Base-by-base conservation (phyloP, 2,888 invertebrate species). In the Papilio protenor region DNA sequence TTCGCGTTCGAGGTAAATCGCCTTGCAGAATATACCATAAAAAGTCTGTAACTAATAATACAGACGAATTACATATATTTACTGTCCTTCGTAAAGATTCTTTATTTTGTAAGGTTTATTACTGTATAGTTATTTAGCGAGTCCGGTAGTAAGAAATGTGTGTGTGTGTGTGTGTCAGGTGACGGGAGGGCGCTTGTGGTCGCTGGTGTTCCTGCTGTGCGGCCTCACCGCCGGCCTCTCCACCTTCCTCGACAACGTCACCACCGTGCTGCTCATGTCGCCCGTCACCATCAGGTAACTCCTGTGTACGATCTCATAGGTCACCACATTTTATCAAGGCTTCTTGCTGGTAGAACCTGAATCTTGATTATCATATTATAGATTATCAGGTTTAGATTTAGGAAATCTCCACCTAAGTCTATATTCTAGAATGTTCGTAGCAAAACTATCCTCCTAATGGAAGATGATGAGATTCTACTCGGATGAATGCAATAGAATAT, bases 161-260 rank as follows among this genome's bases (percentile, higher is more conserved):
- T 33, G 1, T 49, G 74, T 76, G 70, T n/a, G n/a, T n/a, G 70
- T 47, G 49, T 86, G 85, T 83, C 84, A 98, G 98, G 94, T 97
- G 72, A 98, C 98, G 0, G 96, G 96, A 81, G 98, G 98, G 10
- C 96, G 96, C 89, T 95, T 97, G 4, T 98, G 98, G 98, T 97
- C 97, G 0, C 92, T 98, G 73, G 96, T 98, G 59, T 97, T 97
- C 55, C 95, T 97, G 0, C 94, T 98, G 0, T 98, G 98, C 84
- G 89, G 96, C 40, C 96, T 97, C 83, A 97, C 98, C 0, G 97
- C 97, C 0, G 82, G 97, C 0, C 88, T 98, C 0, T 98, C 98
- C 0, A 97, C 97, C 0, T 96, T 98, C 82, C 90, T 98, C 84
- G 98, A 99, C 88, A 98, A 98, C 84, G 98, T 98, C 52, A 98